Evolutionary conservation across 2,888 invertebrate species (phyloP).

Genomic region (Caenorhabditis afra): DNA sequence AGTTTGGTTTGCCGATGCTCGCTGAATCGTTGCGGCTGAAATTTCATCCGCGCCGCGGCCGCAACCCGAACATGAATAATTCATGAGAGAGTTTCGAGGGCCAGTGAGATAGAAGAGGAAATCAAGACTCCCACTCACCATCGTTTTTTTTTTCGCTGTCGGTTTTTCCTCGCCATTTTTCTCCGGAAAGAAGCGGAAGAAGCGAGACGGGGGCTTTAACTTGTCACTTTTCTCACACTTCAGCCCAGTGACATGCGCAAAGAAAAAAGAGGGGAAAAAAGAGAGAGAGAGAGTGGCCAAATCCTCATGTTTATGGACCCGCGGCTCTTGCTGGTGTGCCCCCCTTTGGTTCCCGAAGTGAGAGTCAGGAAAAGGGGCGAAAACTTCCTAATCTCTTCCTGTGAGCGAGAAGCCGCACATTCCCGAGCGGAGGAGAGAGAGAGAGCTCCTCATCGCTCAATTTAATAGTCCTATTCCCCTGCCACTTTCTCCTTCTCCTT

Average conservation of each 20-base stretch:
- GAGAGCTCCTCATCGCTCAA: slow-evolving; percentile 11
- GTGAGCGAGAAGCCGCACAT: slow-evolving; percentile 15
- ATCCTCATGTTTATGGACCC: too few species aligned
- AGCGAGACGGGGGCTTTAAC: slow-evolving; percentile 21
- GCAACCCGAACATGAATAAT: slow-evolving; percentile 42
- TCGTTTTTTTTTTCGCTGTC: background rate
- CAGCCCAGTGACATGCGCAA: slow-evolving; percentile 6
- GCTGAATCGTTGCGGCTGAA: slow-evolving; percentile 17
- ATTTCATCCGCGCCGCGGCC: slow-evolving; percentile 35
- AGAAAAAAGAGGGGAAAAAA: too few species aligned
- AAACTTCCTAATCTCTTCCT: background rate
- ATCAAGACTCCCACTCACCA: slow-evolving; percentile 27
- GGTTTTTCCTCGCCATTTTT: background rate
- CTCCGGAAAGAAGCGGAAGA: background rate
- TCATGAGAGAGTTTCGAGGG: slow-evolving; percentile 40
- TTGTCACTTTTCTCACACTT: slow-evolving; percentile 22
- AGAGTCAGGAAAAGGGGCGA: background rate
- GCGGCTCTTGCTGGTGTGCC: too few species aligned
- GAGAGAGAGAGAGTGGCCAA: too few species aligned
- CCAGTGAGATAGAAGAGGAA: slow-evolving; percentile 10
- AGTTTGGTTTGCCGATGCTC: background rate
- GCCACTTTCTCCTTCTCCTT: background rate
- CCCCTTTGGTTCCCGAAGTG: background rate
- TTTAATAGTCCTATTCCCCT: slow-evolving; percentile 15
- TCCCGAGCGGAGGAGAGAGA: background rate